These are phyloP conservation scores for Odontocerum albicorne DNA, from an alignment of 2,888 invertebrate species.

Conservation along the genomic window DNA sequence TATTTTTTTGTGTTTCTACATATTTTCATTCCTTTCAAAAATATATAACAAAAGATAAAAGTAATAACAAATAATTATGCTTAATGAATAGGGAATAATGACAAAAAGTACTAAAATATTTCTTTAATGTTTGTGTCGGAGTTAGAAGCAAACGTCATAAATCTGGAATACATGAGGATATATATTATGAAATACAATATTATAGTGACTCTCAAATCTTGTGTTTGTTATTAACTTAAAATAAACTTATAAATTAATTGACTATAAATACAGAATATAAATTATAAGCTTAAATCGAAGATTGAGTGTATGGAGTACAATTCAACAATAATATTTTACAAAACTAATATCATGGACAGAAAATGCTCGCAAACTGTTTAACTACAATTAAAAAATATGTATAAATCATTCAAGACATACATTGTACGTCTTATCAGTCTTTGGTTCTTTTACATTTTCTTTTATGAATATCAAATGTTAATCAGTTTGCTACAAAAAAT, in stretches of 20 bases:
- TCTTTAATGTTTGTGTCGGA: too few relatives aligned
- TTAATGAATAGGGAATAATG: too few relatives aligned
- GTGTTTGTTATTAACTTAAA: slow-evolving; percentile 23
- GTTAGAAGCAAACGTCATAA: neutral
- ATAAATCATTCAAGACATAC: slow-evolving; percentile 21
- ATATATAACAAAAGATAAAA: too few relatives aligned
- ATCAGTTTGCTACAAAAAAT: neutral
- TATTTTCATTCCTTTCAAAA: too few relatives aligned
- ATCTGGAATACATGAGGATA: slow-evolving; percentile 24
- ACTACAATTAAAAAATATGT: slow-evolving; percentile 12
- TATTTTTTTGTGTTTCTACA: too few relatives aligned
- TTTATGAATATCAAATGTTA: too few relatives aligned
- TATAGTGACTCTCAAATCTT: slow-evolving; percentile 20
- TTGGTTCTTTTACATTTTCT: too few relatives aligned
- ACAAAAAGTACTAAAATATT: too few relatives aligned
- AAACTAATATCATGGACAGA: neutral
- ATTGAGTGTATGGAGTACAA: slow-evolving; percentile 10
- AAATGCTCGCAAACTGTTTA: slow-evolving; percentile 1
- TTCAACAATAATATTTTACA: too few relatives aligned
- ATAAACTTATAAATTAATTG: slow-evolving; percentile 23
- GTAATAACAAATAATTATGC: too few relatives aligned
- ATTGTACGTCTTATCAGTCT: slow-evolving; percentile 33
- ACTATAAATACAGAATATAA: slow-evolving; percentile 20
- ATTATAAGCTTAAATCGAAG: slow-evolving; percentile 13
- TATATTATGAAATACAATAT: too few relatives aligned